These are phyloP conservation scores for Ameiurus melas DNA, from an alignment of 2,113 vertebrate species.

Conservation along the genomic window DNA sequence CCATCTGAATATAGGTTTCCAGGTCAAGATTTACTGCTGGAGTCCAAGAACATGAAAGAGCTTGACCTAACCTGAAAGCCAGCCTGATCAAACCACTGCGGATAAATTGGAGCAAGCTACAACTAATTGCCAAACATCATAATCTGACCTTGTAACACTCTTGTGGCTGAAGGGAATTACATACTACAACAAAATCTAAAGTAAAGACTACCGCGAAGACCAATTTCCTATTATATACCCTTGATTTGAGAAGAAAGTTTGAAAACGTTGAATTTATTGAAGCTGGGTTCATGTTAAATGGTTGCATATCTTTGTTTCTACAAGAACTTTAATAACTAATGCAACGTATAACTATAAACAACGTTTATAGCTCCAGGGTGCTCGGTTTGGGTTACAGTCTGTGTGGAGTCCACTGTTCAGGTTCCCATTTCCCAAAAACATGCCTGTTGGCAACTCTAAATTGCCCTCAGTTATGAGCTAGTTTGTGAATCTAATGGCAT, in stretches of 20 bases:
- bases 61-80: neutral
- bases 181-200: too few relatives aligned
- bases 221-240: neutral
- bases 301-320: neutral
- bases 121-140: constrained; percentile 17
- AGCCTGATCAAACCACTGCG: neutral
- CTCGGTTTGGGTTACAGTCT: neutral
- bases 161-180: neutral
- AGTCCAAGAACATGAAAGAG: constrained; percentile 1
- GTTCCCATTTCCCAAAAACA: neutral
- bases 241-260: neutral
- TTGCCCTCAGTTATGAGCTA: neutral
- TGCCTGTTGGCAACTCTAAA: neutral
- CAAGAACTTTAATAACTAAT: neutral
- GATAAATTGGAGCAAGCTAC: neutral
- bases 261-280: neutral
- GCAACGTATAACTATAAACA: neutral
- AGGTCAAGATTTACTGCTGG: neutral
- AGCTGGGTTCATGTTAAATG: neutral
- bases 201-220: neutral
- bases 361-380: neutral
- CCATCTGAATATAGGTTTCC: constrained; percentile 4
- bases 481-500: neutral
- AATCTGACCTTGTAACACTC: neutral
- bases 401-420: neutral